Percentiles rank a stretch among this genome's conserved stretches.
Evolutionary conservation across 2,888 invertebrate genomes (phyloP).

Genomic region (Campoplex capitator): DNA sequence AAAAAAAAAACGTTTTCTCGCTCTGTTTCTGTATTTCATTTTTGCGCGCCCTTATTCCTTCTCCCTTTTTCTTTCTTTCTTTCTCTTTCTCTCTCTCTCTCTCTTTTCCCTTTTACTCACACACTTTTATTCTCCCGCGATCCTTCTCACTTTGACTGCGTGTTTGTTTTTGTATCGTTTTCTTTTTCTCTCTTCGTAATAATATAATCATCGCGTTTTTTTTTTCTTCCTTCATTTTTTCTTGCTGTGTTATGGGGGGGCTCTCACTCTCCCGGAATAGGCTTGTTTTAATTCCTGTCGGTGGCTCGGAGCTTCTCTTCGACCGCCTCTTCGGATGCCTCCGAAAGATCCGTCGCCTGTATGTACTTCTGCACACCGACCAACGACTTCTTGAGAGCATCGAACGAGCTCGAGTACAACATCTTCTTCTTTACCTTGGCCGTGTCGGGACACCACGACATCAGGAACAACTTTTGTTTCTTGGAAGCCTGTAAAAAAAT

Average conservation of each 20-base stretch:
- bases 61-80: background rate
- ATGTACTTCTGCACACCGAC: slow-evolving; percentile 99
- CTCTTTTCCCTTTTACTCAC: slow-evolving; percentile 30
- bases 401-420: slow-evolving; percentile 96
- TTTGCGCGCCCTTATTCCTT: slow-evolving; percentile 57
- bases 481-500: slow-evolving; percentile 89
- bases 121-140: slow-evolving; percentile 50
- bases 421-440: slow-evolving; percentile 95
- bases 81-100: slow-evolving; percentile 30
- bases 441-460: slow-evolving; percentile 99
- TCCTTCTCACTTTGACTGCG: slow-evolving; percentile 60
- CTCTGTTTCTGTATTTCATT: slow-evolving; percentile 66
- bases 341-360: slow-evolving; percentile 97
- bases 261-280: slow-evolving; percentile 73
- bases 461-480: slow-evolving; percentile 98
- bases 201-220: slow-evolving; percentile 78
- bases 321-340: slow-evolving; percentile 96
- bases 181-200: slow-evolving; percentile 75
- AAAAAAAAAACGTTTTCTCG: slow-evolving; percentile 68
- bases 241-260: slow-evolving; percentile 70
- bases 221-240: slow-evolving; percentile 75
- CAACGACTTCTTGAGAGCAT: slow-evolving; percentile 98
- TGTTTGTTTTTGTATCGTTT: slow-evolving; percentile 75
- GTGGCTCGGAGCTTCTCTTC: slow-evolving; percentile 97
- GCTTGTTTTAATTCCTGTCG: slow-evolving; percentile 91